phyloP scores from a whole-genome alignment of 1,140 invertebrate genomes.

The Conus ventricosus region DNA sequence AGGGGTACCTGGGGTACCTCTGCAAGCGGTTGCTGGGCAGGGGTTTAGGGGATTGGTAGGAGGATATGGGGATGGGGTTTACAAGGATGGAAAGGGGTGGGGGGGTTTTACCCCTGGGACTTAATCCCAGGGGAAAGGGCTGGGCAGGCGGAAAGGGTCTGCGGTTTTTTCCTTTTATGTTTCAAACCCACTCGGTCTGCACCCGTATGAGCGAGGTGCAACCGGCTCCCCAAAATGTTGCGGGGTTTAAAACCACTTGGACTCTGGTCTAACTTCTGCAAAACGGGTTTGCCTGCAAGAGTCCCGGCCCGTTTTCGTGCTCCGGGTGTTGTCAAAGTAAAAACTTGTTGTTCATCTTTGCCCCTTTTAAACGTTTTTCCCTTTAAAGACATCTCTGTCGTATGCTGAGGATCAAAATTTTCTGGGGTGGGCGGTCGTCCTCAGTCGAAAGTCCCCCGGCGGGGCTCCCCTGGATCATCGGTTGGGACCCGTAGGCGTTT shows the following conservation, averaged over 20 bases:
- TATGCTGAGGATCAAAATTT: too few relatives aligned
- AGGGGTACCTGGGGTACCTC: too few relatives aligned
- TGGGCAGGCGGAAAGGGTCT: not conserved
- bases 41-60: too few relatives aligned
- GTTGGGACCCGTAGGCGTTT: not conserved
- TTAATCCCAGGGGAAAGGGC: not conserved
- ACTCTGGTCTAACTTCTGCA: conserved; percentile 1
- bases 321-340: not conserved
- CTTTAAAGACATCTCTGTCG: too few relatives aligned
- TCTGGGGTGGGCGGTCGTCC: too few relatives aligned
- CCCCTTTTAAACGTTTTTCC: too few relatives aligned
- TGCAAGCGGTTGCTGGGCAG: too few relatives aligned
- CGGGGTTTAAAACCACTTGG: not conserved
- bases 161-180: not conserved
- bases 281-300: not conserved
- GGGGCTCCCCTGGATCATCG: too few relatives aligned
- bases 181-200: not conserved
- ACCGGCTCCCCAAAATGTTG: not conserved
- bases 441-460: not conserved
- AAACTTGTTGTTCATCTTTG: too few relatives aligned
- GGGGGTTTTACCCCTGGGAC: too few relatives aligned
- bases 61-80: too few relatives aligned
- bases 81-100: too few relatives aligned
- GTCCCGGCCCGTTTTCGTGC: not conserved
- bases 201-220: not conserved